Conservation (phyloP, 2,113 vertebrate genomes). For the Globicephala melas region DNA sequence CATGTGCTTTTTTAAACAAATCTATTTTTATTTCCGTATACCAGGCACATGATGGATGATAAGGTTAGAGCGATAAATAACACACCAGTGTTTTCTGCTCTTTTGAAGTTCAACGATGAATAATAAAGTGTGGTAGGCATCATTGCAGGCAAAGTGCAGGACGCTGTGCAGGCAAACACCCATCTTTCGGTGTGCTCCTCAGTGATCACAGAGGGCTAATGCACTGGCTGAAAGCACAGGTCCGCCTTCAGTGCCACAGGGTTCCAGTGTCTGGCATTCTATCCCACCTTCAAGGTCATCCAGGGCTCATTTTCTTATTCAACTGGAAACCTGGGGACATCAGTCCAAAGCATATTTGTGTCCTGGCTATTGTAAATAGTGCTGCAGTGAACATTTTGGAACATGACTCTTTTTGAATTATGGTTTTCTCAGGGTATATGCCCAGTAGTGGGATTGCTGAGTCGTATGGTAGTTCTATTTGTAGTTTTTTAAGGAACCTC, state of each 20-base stretch:
- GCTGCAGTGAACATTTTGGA: too few species aligned
- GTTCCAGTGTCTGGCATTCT: neutral
- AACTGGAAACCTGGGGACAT: neutral
- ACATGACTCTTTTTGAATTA: too few species aligned
- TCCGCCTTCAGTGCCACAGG: too few species aligned
- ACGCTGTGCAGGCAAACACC: fast-evolving
- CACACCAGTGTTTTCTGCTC: neutral
- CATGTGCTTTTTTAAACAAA: neutral
- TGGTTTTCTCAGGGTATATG: too few species aligned
- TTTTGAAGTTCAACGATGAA: neutral
- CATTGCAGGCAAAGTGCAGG: neutral
- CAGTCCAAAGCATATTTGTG: neutral
- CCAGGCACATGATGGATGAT: neutral
- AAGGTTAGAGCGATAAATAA: neutral
- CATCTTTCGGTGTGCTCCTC: fast-evolving
- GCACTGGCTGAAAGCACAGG: neutral
- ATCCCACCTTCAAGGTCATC: neutral
- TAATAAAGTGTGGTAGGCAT: neutral
- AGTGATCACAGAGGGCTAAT: fast-evolving
- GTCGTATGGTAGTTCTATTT: too few species aligned
- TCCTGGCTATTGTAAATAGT: neutral
- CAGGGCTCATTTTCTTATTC: neutral
- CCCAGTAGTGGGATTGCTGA: too few species aligned
- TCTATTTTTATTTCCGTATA: neutral
- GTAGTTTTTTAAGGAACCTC: too few species aligned